phyloP scores from a whole-genome alignment of 64 coral and sea anemone genomes.

The Catalaphyllia jardinei region DNA sequence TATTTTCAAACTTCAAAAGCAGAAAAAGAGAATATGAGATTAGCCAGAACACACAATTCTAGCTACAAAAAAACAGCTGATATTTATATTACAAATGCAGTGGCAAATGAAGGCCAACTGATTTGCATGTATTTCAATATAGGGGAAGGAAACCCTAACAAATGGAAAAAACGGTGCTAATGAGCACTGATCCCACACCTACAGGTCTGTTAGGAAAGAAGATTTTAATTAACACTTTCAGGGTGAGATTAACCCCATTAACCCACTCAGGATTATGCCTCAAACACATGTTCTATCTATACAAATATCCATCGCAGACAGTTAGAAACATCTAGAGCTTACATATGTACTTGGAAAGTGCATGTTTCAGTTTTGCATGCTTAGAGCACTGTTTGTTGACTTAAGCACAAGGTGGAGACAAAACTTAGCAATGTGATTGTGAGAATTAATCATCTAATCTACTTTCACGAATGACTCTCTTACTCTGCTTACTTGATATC shows the following conservation, averaged over 20 bases:
- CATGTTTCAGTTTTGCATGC: too few species aligned
- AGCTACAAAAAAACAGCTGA: neutral
- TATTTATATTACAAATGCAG: neutral
- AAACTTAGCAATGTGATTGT: too few species aligned
- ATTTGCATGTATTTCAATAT: neutral
- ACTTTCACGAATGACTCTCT: too few species aligned
- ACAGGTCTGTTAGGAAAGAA: neutral
- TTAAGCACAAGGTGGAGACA: too few species aligned
- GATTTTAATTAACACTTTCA: slow-evolving; percentile 10
- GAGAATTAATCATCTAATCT: too few species aligned
- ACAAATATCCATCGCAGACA: too few species aligned
- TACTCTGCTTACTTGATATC: too few species aligned
- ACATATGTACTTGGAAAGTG: too few species aligned
- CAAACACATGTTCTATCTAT: neutral
- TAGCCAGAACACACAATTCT: neutral
- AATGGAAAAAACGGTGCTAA: neutral
- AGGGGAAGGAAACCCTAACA: neutral
- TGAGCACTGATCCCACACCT: neutral
- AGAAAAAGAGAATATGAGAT: too few species aligned
- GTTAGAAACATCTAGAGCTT: too few species aligned
- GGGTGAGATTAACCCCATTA: neutral
- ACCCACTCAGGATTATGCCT: neutral
- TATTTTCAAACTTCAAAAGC: too few species aligned
- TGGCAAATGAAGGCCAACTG: neutral
- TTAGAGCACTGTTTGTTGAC: too few species aligned